Percentiles rank a stretch among this genome's conserved stretches.
These are phyloP conservation scores for Xiphorhynchus erythropygius DNA, from an alignment of 2,797 vertebrate genomes.

Conservation along the genomic window DNA sequence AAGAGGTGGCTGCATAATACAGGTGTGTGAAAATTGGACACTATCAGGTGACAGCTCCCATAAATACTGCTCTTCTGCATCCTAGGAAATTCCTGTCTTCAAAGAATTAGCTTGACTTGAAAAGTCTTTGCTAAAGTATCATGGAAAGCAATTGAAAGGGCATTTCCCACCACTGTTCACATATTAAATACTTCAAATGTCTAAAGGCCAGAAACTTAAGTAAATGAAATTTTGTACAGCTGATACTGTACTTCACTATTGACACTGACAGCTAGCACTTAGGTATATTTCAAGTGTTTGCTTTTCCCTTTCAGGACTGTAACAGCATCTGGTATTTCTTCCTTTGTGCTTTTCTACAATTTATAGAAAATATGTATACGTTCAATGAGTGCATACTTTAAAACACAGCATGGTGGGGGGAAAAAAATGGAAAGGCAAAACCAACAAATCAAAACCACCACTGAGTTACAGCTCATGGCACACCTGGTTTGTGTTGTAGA, in stretches of 20 bases:
- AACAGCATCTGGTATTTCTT: neutral
- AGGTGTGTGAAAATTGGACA: neutral
- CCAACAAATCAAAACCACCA: neutral
- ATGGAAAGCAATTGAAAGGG: neutral
- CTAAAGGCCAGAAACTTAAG: neutral
- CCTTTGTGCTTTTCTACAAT: neutral
- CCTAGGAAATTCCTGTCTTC: neutral
- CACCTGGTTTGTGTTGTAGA: neutral
- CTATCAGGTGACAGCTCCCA: neutral
- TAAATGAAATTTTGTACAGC: neutral
- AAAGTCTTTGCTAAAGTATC: neutral
- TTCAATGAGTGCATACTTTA: neutral
- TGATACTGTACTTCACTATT: neutral
- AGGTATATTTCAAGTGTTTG: neutral
- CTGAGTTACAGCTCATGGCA: neutral
- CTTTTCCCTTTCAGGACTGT: neutral
- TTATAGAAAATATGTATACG: neutral
- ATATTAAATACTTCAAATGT: neutral
- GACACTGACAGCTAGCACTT: neutral
- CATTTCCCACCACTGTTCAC: neutral
- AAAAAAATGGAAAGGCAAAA: neutral
- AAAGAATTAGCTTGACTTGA: neutral
- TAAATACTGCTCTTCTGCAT: neutral
- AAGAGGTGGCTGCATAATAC: neutral
- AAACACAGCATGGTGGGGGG: fast-evolving